Percentiles rank a stretch among this genome's conserved stretches.
phyloP scores from a whole-genome alignment of 1,140 invertebrate genomes.

The Streblospio benedicti region DNA sequence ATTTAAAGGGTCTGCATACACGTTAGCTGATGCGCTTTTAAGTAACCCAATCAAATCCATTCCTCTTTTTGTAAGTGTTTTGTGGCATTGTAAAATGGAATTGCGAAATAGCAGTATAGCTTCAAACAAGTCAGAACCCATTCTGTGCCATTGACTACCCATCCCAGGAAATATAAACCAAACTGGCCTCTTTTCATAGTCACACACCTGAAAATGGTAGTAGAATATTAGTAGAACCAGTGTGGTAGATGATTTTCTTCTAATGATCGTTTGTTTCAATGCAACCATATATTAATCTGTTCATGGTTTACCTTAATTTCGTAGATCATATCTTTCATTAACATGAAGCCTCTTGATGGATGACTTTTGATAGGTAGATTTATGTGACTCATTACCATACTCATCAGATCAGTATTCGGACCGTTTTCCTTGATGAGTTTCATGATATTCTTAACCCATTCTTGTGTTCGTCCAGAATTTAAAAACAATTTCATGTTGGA shows the following conservation, averaged over 20 bases:
- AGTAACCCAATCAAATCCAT: too few species aligned
- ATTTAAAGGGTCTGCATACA: too few species aligned
- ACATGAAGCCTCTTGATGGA: not conserved
- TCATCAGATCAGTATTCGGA: conserved; percentile 66
- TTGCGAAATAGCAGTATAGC: too few species aligned
- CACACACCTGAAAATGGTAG: conserved; percentile 6
- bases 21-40: too few species aligned
- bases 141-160: conserved; percentile 91
- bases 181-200: not conserved
- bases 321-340: too few species aligned
- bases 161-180: conserved; percentile 80
- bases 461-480: conserved; percentile 75
- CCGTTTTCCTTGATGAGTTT: conserved; percentile 41
- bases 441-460: conserved; percentile 63
- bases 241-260: too few species aligned
- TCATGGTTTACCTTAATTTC: too few species aligned
- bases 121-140: conserved; percentile 76
- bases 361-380: not conserved
- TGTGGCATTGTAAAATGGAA: too few species aligned
- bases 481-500: conserved; percentile 65
- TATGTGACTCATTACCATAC: conserved; percentile 61
- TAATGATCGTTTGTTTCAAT: too few species aligned
- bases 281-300: too few species aligned
- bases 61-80: too few species aligned
- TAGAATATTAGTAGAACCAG: too few species aligned